Evolutionary conservation across 2,888 invertebrate species (phyloP).

Genomic region (Thalpophila matura): DNA sequence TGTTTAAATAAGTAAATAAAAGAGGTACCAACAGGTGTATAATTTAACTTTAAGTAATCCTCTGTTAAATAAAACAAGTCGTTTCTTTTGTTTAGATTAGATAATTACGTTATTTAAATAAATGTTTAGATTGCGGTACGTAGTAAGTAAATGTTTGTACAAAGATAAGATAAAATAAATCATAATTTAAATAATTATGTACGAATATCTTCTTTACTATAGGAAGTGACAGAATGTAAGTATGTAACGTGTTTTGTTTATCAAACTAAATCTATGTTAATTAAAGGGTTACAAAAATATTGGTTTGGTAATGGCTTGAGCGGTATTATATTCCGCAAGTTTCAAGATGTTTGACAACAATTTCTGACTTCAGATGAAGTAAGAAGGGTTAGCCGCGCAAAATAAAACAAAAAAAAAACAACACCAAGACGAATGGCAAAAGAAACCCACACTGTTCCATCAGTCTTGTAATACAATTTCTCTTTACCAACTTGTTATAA

Average conservation of each 20-base stretch:
- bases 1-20: not conserved
- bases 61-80: slow-evolving; percentile 28
- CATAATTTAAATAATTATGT: slow-evolving; percentile 6
- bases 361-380: too few species aligned
- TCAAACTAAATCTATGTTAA: too few species aligned
- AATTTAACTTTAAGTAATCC: slow-evolving; percentile 1
- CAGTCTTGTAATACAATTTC: slow-evolving; percentile 33
- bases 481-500: slow-evolving; percentile 27
- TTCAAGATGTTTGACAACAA: too few species aligned
- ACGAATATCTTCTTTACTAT: not conserved
- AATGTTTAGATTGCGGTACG: slow-evolving; percentile 34
- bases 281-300: too few species aligned
- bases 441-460: slow-evolving; percentile 12
- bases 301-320: too few species aligned
- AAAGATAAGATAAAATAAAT: slow-evolving; percentile 26
- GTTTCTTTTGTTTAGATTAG: slow-evolving; percentile 30
- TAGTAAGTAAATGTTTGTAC: slow-evolving; percentile 33
- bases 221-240: not conserved
- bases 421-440: not conserved
- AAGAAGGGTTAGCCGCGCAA: not conserved
- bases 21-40: slow-evolving; percentile 6
- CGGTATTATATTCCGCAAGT: not conserved
- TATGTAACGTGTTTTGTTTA: too few species aligned
- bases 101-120: slow-evolving; percentile 37
- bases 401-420: slow-evolving; percentile 1